These are phyloP conservation scores for Sebastes matsubarae DNA, from an alignment of 2,797 vertebrate species.

Conservation along the genomic window DNA sequence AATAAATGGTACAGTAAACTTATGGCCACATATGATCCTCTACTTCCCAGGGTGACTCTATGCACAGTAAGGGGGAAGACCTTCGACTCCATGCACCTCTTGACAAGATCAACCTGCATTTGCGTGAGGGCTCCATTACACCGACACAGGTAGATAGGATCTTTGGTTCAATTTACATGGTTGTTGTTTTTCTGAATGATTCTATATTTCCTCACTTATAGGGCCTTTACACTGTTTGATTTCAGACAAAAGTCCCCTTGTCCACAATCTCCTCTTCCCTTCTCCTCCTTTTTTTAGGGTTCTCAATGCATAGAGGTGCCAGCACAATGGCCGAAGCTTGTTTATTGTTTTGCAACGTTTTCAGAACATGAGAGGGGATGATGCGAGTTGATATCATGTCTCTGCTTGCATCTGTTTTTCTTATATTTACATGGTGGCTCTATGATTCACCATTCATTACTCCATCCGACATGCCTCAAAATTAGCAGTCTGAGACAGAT, in stretches of 20 bases:
- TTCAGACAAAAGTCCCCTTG: neutral
- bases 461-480: neutral
- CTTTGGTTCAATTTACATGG: neutral
- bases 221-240: neutral
- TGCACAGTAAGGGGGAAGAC: slow-evolving; percentile 85
- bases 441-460: neutral
- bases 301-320: neutral
- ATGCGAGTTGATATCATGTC: neutral
- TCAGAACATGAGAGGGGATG: neutral
- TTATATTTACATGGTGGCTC: neutral
- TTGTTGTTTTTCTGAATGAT: neutral
- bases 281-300: rapidly evolving
- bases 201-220: rapidly evolving
- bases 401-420: neutral
- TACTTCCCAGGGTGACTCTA: slow-evolving; percentile 76
- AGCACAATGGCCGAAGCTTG: neutral
- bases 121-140: slow-evolving; percentile 84
- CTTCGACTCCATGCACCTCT: slow-evolving; percentile 83
- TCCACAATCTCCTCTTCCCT: neutral
- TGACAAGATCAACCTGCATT: slow-evolving; percentile 89
- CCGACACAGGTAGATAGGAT: slow-evolving; percentile 85
- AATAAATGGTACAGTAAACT: neutral
- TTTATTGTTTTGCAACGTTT: neutral
- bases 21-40: neutral
- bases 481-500: neutral